Evolutionary conservation across 2,797 vertebrate genomes (phyloP).

Genomic region (Lagodon rhomboides): DNA sequence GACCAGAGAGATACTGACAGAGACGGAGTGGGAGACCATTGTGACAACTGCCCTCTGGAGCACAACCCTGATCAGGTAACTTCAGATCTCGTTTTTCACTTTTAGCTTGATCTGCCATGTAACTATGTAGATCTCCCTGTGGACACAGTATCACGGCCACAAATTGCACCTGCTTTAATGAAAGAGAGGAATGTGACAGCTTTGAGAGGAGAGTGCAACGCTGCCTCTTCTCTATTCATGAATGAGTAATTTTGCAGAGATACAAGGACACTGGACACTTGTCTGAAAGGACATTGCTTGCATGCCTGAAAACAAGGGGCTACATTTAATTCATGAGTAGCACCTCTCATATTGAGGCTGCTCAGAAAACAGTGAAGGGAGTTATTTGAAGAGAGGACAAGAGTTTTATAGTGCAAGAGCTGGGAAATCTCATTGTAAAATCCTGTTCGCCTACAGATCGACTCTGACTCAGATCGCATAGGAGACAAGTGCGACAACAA

Average conservation of each 20-base stretch:
- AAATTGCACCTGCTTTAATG: conserved; percentile 51
- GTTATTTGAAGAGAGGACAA: conserved; percentile 60
- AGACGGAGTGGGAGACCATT: conserved; percentile 98
- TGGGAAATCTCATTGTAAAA: conserved; percentile 64
- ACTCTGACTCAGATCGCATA: conserved; percentile 95
- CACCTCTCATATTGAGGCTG: conserved; percentile 45
- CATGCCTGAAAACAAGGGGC: conserved; percentile 69
- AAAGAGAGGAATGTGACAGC: conserved; percentile 61
- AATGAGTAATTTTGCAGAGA: conserved; percentile 54
- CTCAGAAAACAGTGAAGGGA: conserved; percentile 45
- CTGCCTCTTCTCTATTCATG: conserved; percentile 23
- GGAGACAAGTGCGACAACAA: conserved; percentile 98
- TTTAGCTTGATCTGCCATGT: conserved; percentile 20
- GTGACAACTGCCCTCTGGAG: conserved; percentile 98
- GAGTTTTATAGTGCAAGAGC: conserved; percentile 39
- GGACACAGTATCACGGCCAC: neutral
- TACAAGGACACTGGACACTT: conserved; percentile 58
- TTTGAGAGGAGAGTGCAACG: conserved; percentile 39
- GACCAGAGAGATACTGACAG: conserved; percentile 97
- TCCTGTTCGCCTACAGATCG: conserved; percentile 85
- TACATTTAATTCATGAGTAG: conserved; percentile 54
- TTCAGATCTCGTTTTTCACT: conserved; percentile 1
- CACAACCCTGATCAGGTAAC: conserved; percentile 98
- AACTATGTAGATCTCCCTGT: conserved; percentile 11
- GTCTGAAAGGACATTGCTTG: conserved; percentile 59